A percentile compares a stretch with the other conserved stretches of the same genome.
phyloP scores from a whole-genome alignment of 2,113 vertebrate species.

The Garra rufa region DNA sequence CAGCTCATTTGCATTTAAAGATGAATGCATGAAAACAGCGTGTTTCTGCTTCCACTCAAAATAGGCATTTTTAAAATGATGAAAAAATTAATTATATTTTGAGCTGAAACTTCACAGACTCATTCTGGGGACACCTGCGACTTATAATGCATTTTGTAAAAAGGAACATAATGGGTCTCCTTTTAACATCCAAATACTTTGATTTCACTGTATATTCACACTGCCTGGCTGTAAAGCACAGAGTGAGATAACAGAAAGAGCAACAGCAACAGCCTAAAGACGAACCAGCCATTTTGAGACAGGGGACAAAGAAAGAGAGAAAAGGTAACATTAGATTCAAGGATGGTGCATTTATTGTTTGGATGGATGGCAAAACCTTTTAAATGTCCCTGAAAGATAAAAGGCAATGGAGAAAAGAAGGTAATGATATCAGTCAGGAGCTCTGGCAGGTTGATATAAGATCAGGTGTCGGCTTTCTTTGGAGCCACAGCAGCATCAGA shows the following conservation, averaged over 20 bases:
- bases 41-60: too few species aligned
- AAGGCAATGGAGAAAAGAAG: not conserved
- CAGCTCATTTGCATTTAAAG: too few species aligned
- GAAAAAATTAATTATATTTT: too few species aligned
- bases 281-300: not conserved
- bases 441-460: slow-evolving; percentile 28
- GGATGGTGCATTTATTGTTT: not conserved
- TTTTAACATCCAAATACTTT: not conserved
- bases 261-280: not conserved
- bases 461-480: slow-evolving; percentile 6
- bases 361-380: not conserved
- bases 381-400: slow-evolving; percentile 1
- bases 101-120: too few species aligned
- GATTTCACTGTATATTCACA: not conserved
- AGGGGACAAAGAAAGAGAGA: not conserved
- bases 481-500: not conserved
- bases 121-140: too few species aligned
- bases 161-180: too few species aligned
- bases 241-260: not conserved
- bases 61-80: too few species aligned
- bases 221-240: not conserved
- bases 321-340: not conserved
- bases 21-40: too few species aligned
- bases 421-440: slow-evolving; percentile 12
- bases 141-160: too few species aligned